phyloP scores from a whole-genome alignment of 2,113 vertebrate genomes.

The Gallinago media region DNA sequence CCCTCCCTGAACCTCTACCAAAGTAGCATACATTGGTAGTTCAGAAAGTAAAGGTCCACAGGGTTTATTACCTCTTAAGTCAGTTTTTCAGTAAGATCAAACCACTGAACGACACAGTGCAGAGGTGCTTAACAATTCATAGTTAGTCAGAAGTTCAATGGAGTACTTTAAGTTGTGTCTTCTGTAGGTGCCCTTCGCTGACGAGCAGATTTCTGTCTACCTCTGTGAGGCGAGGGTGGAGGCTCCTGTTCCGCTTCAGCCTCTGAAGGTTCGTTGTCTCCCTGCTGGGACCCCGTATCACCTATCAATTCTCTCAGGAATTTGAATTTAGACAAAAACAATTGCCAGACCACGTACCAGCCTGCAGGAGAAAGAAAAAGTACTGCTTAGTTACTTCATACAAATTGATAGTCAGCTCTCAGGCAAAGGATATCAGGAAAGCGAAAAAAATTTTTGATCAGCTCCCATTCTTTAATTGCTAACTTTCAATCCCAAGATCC shows the following conservation, averaged over 20 bases:
- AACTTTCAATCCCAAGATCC: background rate
- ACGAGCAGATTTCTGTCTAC: constrained; percentile 81
- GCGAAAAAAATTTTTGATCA: fast-evolving
- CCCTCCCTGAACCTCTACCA: background rate
- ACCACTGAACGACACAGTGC: background rate
- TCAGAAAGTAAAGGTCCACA: constrained; percentile 24
- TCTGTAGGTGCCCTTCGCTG: constrained; percentile 82
- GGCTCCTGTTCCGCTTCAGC: constrained; percentile 79
- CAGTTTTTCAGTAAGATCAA: constrained; percentile 32
- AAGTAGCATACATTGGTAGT: background rate
- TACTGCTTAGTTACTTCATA: background rate
- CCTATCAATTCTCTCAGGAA: constrained; percentile 95
- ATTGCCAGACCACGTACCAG: constrained; percentile 99
- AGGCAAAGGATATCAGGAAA: background rate
- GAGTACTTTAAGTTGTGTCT: constrained; percentile 70
- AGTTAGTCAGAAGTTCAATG: background rate
- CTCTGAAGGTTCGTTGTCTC: constrained; percentile 86
- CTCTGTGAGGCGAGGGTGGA: constrained; percentile 67
- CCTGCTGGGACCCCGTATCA: constrained; percentile 89
- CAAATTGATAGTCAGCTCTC: background rate
- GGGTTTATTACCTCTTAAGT: background rate
- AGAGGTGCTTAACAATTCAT: background rate
- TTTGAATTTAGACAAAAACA: constrained; percentile 98
- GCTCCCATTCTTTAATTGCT: background rate
- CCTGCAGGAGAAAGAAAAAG: constrained; percentile 76